These are phyloP conservation scores for Neotoma lepida DNA, from an alignment of 2,113 vertebrate species.

Conservation along the genomic window DNA sequence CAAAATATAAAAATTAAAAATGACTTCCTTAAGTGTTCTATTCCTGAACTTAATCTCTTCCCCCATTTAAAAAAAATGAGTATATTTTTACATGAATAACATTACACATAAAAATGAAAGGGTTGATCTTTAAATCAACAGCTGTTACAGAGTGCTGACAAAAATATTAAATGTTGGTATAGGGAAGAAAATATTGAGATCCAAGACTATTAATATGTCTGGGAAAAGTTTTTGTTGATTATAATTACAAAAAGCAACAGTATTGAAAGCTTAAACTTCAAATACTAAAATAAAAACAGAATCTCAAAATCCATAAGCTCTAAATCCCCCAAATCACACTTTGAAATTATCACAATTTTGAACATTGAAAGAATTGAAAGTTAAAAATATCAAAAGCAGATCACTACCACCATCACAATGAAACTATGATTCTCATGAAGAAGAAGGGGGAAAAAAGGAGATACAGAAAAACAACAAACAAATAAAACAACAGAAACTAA, in stretches of 20 bases:
- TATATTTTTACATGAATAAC: background rate
- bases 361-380: background rate
- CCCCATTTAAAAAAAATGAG: fast-evolving
- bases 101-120: background rate
- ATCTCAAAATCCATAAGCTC: background rate
- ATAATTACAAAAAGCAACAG: background rate
- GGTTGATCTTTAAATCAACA: background rate
- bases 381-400: background rate
- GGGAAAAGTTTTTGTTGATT: background rate
- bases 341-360: background rate
- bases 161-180: background rate
- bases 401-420: background rate
- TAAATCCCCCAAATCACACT: background rate
- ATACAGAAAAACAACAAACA: background rate
- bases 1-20: background rate
- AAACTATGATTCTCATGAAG: background rate
- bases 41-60: background rate
- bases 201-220: background rate
- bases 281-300: background rate
- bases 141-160: background rate
- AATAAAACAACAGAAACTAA: background rate
- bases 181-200: background rate
- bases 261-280: background rate
- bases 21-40: background rate
- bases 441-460: background rate